Percentiles rank a stretch among this genome's conserved stretches.
These are phyloP conservation scores for Psix sp. DNA, from an alignment of 1,140 invertebrate species.

Conservation along the genomic window DNA sequence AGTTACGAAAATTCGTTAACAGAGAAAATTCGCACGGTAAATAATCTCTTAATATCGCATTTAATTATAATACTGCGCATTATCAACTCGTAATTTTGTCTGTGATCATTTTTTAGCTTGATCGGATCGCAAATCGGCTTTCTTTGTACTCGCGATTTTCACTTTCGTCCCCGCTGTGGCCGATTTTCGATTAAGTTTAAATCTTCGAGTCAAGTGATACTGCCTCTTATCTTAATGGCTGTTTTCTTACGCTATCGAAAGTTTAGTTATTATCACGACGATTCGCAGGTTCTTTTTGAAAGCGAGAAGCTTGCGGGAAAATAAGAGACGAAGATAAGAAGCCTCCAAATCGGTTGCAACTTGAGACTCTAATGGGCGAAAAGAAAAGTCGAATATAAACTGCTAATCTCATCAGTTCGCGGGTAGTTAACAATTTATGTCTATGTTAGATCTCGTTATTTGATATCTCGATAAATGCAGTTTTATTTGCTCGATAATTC, in stretches of 20 bases:
- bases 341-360: constrained; percentile 29
- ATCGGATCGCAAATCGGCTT: constrained; percentile 5
- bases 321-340: constrained; percentile 52
- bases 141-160: constrained; percentile 27
- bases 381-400: constrained; percentile 53
- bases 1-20: constrained; percentile 18
- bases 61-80: constrained; percentile 13
- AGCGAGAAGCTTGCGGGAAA: constrained; percentile 51
- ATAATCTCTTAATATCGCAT: constrained; percentile 20
- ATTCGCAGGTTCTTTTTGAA: constrained; percentile 44
- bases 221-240: constrained; percentile 49
- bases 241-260: constrained; percentile 45
- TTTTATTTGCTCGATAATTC: too few relatives aligned
- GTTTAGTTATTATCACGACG: constrained; percentile 55
- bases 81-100: constrained; percentile 18
- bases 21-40: constrained; percentile 8
- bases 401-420: constrained; percentile 19
- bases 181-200: constrained; percentile 52
- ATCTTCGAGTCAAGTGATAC: constrained; percentile 45
- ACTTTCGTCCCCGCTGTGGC: constrained; percentile 10
- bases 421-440: constrained; percentile 9
- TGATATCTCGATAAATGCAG: not conserved
- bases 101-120: constrained; percentile 17
- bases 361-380: constrained; percentile 37
- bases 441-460: not conserved